Base-by-base conservation (phyloP, 2,888 invertebrate species). In the Caenorhabditis plicata region DNA sequence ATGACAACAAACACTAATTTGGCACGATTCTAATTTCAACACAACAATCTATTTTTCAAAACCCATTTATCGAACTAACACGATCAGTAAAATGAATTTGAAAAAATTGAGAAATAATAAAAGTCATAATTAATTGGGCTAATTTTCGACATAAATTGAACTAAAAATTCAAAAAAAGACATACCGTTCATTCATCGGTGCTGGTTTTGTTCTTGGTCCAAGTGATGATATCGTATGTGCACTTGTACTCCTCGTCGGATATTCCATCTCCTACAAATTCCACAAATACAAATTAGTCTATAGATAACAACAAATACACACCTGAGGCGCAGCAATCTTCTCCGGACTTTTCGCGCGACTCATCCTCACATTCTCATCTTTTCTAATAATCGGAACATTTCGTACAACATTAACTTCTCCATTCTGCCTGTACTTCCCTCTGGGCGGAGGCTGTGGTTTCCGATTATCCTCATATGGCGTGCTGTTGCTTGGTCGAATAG, bases 191-290 rank as follows among this genome's bases (percentile, higher is more conserved):
- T 60, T 60, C 4, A 33, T 36, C 0, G 42, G 35, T 9, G 53
- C 58, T 1, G 43, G 20, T 22, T 36, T 20, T 17, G 22, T 43
- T 32, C 11, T 33, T 13, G n/a, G 22, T 19, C 20, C 13, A n/a
- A 15, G 29, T 20, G 22, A 38, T 13, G 40, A 41, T 19, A 67
- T 61, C 22, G 52, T 29, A 19, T 67, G 64, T 7, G 54, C 67
- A 58, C 64, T 64, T 46, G 60, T 63, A 40, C 64, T 64, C 5
- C 67, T 33, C 15, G 40, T 20, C 4, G 9, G 8, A 36, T 36
- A n/a, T n/a, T n/a, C n/a, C n/a, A n/a, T n/a, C n/a, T n/a, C n/a
- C n/a, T n/a, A n/a, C n/a, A n/a, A n/a, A n/a, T n/a, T n/a, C n/a
- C n/a, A n/a, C 7, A 29, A 4, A 20, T 9, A 13, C 5, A 44